Conservation (phyloP, 2,888 invertebrate species). For the Drosophila sordidula region DNA sequence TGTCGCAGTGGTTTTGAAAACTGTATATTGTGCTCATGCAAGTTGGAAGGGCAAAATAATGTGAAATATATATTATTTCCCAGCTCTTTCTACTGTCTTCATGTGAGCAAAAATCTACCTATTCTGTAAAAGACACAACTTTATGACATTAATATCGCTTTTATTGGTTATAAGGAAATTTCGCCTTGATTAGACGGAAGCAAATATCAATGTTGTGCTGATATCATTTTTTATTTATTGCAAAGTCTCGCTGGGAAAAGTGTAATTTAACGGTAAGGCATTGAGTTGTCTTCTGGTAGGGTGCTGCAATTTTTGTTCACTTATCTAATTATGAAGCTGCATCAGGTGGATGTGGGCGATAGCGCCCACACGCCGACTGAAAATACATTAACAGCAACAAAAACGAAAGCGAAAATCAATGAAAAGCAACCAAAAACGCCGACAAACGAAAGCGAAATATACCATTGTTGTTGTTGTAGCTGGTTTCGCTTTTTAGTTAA, state of each 20-base stretch:
- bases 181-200: slow-evolving; percentile 4
- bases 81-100: not conserved
- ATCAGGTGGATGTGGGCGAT: slow-evolving; percentile 38
- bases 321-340: slow-evolving; percentile 38
- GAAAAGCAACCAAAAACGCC: slow-evolving; percentile 17
- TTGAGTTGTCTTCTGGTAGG: slow-evolving; percentile 6
- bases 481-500: slow-evolving; percentile 50
- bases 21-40: no score
- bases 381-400: not conserved
- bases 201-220: slow-evolving; percentile 3
- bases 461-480: slow-evolving; percentile 19
- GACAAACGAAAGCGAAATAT: slow-evolving; percentile 58
- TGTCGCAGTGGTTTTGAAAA: no score
- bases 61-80: no score
- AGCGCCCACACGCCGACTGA: slow-evolving; percentile 27
- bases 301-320: slow-evolving; percentile 12
- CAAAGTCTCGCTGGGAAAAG: not conserved
- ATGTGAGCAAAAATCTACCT: not conserved
- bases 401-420: slow-evolving; percentile 15
- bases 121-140: not conserved
- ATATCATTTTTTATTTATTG: slow-evolving; percentile 1
- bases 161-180: not conserved
- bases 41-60: no score
- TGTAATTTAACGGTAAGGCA: not conserved
- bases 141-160: not conserved